Base-by-base conservation (phyloP, 2,888 invertebrate genomes). In the Xestia ashworthii region DNA sequence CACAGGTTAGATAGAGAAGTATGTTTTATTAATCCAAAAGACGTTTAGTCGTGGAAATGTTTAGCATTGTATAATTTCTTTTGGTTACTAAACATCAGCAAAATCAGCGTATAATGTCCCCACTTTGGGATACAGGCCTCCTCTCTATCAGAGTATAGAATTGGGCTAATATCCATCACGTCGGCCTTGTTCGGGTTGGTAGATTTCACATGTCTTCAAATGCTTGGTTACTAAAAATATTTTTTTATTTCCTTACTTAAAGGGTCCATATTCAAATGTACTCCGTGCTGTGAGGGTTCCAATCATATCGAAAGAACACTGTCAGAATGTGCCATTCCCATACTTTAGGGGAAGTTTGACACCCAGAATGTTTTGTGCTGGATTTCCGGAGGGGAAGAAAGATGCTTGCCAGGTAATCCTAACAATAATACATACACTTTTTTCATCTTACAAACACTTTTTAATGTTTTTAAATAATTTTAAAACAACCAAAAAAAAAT, bases 361-460 rank as follows among this genome's bases (percentile, higher is more conserved):
- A 3, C 14, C 94, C 0, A 93, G 96, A 55, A 96, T 96, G 96
- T 96, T 96, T 89, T 96, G 96, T 75, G 96, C 96, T n/a, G 96
- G 96, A 0, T 96, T 90, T 78, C 67, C 90, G 0, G 95, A 96
- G 80, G 95, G 95, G 0, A 93, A 92, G 67, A 95, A 94, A 73
- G 96, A 96, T 83, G 96, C 96, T 74, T 96, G 96, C 80, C 96
- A 96, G 94, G 96, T 96, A 90, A 44, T n/a, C 2, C 3, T 65
- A 22, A 11, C n/a, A 5, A 60, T 0, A 41, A n/a, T 60, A 1
- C 3, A 32, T n/a, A n/a, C n/a, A 55, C 55, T 55, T 44, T 11
- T 9, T 9, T 44, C 44, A 44, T 44, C 44, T 44, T 44, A 44
- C 44, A 11, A 11, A 11, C 44, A 11, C 9, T 9, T 44, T 44